Percentiles rank a stretch among this genome's conserved stretches.
phyloP scores from a whole-genome alignment of 2,888 invertebrate species.

The Agrilus cyanescens region DNA sequence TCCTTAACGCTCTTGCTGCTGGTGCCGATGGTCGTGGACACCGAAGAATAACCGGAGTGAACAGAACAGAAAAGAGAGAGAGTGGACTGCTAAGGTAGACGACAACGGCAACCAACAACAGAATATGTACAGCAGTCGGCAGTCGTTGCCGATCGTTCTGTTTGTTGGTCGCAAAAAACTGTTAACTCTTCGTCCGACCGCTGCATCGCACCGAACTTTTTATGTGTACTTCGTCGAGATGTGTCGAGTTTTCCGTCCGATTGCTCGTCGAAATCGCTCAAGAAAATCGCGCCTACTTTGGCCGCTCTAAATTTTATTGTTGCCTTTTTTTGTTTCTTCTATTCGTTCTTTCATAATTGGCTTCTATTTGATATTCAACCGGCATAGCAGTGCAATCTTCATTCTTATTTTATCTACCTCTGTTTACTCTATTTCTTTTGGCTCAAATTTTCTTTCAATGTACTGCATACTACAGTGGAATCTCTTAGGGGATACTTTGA shows the following conservation, averaged over 20 bases:
- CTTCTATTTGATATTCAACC: too few species aligned
- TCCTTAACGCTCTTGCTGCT: conserved; percentile 2
- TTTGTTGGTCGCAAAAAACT: conserved; percentile 27
- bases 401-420: too few species aligned
- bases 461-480: too few species aligned
- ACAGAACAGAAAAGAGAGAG: conserved; percentile 32
- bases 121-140: conserved; percentile 37
- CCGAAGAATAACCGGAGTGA: conserved; percentile 19
- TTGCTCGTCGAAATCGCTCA: conserved; percentile 30
- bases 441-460: too few species aligned
- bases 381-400: too few species aligned
- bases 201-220: conserved; percentile 22
- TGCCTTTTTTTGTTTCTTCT: neutral
- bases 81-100: conserved; percentile 29
- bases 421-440: too few species aligned
- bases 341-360: neutral
- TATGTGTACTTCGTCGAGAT: conserved; percentile 17
- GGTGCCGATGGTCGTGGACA: neutral
- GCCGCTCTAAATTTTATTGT: conserved; percentile 2
- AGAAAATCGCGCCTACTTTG: conserved; percentile 21
- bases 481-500: too few species aligned
- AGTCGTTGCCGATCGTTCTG: conserved; percentile 10
- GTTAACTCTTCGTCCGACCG: conserved; percentile 20
- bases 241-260: conserved; percentile 30
- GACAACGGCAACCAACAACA: conserved; percentile 22